Conservation (phyloP, 2,797 vertebrate genomes). For the Hydrocynus forskahlii region DNA sequence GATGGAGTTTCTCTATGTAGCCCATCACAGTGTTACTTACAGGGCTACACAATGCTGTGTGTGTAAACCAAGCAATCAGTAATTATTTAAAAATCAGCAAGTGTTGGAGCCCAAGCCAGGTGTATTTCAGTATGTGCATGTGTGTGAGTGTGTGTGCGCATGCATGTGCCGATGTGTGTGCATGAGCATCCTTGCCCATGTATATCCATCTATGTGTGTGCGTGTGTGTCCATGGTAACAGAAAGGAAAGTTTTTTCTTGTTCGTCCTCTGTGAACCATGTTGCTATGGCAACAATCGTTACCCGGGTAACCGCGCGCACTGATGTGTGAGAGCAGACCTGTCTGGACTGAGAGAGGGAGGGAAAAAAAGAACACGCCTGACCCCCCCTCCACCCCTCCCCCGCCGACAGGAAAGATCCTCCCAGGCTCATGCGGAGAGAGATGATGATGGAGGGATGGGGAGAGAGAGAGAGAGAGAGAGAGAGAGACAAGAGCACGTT, state of each 20-base stretch:
- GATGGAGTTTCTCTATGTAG: too few species aligned
- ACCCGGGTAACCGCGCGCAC: conserved; percentile 31
- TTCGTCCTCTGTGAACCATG: conserved; percentile 43
- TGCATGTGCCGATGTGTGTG: too few species aligned
- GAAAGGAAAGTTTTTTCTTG: conserved; percentile 15
- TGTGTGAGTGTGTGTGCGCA: background rate
- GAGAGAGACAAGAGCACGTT: conserved; percentile 77
- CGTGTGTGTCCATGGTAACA: conserved; percentile 18
- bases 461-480: conserved; percentile 63
- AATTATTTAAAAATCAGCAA: too few species aligned
- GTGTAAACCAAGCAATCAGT: too few species aligned
- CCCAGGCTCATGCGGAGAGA: conserved; percentile 74
- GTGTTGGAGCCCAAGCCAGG: too few species aligned
- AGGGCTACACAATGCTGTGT: too few species aligned
- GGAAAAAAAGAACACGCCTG: conserved; percentile 33
- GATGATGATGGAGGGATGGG: conserved; percentile 50
- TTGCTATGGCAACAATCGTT: conserved; percentile 58
- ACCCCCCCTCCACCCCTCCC: conserved; percentile 22
- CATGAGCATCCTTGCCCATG: conserved; percentile 10
- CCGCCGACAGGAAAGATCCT: conserved; percentile 53
- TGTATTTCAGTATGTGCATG: background rate
- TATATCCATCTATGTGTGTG: conserved; percentile 1
- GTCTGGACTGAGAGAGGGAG: conserved; percentile 44
- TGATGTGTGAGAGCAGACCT: conserved; percentile 57
- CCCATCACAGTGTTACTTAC: too few species aligned